phyloP scores from a whole-genome alignment of 2,797 vertebrate species.

The Thunnus albacares region DNA sequence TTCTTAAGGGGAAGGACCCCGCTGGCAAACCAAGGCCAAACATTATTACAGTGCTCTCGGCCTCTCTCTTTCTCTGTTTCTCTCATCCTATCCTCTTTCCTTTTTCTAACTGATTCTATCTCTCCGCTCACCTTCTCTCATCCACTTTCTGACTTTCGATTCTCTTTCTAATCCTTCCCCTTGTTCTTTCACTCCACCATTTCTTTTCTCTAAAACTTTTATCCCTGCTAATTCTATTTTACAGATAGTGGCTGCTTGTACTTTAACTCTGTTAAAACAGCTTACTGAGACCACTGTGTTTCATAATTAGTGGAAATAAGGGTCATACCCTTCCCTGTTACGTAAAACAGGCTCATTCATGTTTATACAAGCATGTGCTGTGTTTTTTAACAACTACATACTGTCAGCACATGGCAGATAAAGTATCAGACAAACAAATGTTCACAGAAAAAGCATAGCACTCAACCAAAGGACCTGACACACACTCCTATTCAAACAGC shows the following conservation, averaged over 20 bases:
- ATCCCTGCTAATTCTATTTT: constrained; percentile 27
- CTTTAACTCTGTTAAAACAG: constrained; percentile 39
- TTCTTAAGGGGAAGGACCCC: constrained; percentile 85
- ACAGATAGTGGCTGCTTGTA: constrained; percentile 25
- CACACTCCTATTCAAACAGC: background rate
- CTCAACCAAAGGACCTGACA: background rate
- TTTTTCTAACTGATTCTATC: constrained; percentile 16
- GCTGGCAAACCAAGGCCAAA: constrained; percentile 83
- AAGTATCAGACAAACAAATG: constrained; percentile 41
- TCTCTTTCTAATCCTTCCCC: background rate
- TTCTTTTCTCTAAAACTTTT: constrained; percentile 25
- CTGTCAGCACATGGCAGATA: constrained; percentile 52
- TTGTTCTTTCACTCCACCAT: constrained; percentile 4
- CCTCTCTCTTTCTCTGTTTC: constrained; percentile 36
- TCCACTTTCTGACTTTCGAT: background rate
- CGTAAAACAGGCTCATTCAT: constrained; percentile 57
- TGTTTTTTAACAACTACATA: constrained; percentile 41
- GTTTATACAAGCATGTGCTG: constrained; percentile 57
- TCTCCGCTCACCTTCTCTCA: constrained; percentile 15
- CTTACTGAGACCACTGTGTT: constrained; percentile 49
- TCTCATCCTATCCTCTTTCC: constrained; percentile 40
- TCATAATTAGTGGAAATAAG: constrained; percentile 65
- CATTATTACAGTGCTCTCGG: constrained; percentile 76
- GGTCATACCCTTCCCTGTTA: constrained; percentile 54
- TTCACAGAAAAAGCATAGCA: constrained; percentile 18